Conservation (phyloP, 1,140 invertebrate species). For the Drosophila pseudoobscura region DNA sequence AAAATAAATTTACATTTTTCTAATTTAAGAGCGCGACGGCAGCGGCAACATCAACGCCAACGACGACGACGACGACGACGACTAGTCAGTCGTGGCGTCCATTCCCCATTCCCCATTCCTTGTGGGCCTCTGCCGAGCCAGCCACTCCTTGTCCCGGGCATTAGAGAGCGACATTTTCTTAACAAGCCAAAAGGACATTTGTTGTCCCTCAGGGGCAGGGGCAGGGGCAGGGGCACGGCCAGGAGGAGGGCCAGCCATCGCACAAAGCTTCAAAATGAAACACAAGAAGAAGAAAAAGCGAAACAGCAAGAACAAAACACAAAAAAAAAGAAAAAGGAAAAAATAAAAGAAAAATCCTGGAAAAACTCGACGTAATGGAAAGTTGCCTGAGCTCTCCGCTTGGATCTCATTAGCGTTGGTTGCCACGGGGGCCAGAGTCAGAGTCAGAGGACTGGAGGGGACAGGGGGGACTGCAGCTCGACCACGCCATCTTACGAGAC, state of each 20-base stretch:
- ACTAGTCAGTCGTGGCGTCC: conserved; percentile 37
- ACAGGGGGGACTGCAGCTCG: conserved; percentile 24
- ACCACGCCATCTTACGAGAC: conserved; percentile 16
- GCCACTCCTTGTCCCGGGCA: conserved; percentile 42
- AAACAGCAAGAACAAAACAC: conserved; percentile 40
- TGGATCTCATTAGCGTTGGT: conserved; percentile 81
- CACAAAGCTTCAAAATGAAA: conserved; percentile 54
- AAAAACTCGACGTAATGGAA: conserved; percentile 73
- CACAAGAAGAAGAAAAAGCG: conserved; percentile 46
- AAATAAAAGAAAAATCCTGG: conserved; percentile 37
- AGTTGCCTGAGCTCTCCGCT: conserved; percentile 56
- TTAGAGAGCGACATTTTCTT: conserved; percentile 81
- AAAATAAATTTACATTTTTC: conserved; percentile 84
- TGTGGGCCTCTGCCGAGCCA: conserved; percentile 17
- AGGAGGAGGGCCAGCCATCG: conserved; percentile 15
- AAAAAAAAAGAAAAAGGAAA: conserved; percentile 16
- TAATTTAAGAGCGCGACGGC: conserved; percentile 81
- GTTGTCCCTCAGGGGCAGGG: conserved; percentile 36
- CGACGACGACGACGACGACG: conserved; percentile 37
- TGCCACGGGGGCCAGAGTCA: conserved; percentile 29
- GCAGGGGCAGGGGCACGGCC: conserved; percentile 19
- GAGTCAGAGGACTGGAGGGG: conserved; percentile 1
- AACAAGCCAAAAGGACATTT: conserved; percentile 81
- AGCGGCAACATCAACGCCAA: neutral
- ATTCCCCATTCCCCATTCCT: neutral